Percentiles rank a stretch among this genome's conserved stretches.
These are phyloP conservation scores for Formicarius rufipectus DNA, from an alignment of 2,113 vertebrate genomes.

Conservation along the genomic window DNA sequence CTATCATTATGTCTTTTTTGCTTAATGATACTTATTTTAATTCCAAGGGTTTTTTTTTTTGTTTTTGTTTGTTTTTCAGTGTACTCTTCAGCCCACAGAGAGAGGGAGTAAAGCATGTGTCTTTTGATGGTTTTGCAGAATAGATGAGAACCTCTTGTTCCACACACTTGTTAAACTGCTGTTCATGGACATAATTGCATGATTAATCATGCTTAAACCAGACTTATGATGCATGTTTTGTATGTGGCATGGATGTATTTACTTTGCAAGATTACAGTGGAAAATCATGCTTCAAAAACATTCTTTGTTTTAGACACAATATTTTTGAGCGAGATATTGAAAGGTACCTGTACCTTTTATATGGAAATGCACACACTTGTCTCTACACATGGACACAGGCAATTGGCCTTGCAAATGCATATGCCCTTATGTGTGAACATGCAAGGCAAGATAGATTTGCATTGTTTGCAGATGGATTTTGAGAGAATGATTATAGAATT, in stretches of 20 bases:
- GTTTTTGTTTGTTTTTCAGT: not conserved
- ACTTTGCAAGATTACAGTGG: not conserved
- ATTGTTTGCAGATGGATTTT: conserved; percentile 24
- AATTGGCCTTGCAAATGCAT: rapidly evolving
- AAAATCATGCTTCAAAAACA: not conserved
- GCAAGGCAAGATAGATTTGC: not conserved
- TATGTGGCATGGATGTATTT: not conserved
- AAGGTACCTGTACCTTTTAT: not conserved
- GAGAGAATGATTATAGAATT: conserved; percentile 3
- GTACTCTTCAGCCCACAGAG: not conserved
- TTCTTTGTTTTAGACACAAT: not conserved
- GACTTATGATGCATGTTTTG: not conserved
- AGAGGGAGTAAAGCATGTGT: not conserved
- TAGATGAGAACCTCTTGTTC: not conserved
- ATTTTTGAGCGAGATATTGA: not conserved
- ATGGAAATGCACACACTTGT: not conserved
- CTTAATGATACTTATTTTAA: not conserved
- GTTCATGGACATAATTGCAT: not conserved
- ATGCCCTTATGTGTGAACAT: not conserved
- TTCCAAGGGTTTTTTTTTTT: not conserved
- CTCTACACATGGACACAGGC: not conserved
- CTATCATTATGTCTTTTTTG: not conserved
- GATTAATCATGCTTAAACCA: not conserved
- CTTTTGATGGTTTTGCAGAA: not conserved
- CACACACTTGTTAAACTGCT: not conserved